Evolutionary conservation across 2,113 vertebrate species (phyloP).

Genomic region (Pedetes capensis): DNA sequence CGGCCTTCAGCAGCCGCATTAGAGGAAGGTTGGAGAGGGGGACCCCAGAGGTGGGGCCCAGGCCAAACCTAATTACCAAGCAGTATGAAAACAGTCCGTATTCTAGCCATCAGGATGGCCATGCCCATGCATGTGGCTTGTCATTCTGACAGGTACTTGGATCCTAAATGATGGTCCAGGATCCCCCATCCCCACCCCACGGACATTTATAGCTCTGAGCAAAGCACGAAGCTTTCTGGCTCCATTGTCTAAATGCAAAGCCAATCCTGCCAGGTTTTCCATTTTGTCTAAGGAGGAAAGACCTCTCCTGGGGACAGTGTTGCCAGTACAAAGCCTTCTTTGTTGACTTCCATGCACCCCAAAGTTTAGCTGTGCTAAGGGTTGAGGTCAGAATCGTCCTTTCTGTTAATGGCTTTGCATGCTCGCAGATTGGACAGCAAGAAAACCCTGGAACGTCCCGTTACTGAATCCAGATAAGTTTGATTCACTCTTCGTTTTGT

Average conservation of each 20-base stretch:
- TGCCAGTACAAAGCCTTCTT: not conserved
- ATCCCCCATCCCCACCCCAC: not conserved
- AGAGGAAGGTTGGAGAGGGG: too few relatives aligned
- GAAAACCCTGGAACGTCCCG: not conserved
- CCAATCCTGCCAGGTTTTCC: not conserved
- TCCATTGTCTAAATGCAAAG: not conserved
- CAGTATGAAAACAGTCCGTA: not conserved
- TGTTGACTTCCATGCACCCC: too few relatives aligned
- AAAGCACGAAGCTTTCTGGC: not conserved
- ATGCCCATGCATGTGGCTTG: not conserved
- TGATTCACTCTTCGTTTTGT: not conserved
- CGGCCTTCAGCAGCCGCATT: not conserved
- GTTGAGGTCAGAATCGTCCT: not conserved
- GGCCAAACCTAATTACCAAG: not conserved
- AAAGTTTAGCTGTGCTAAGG: not conserved
- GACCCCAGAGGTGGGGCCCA: not conserved
- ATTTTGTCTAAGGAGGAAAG: not conserved
- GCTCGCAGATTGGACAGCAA: not conserved
- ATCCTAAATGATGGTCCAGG: not conserved
- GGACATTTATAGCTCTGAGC: not conserved
- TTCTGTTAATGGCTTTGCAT: not conserved
- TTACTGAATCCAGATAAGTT: not conserved
- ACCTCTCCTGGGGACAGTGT: not conserved
- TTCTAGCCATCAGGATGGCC: not conserved
- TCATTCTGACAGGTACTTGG: not conserved